Evolutionary conservation across 1,140 invertebrate genomes (phyloP), one percentile per base, ranked within the genome.

Genomic region (Trachymyrmex septentrionalis): DNA sequence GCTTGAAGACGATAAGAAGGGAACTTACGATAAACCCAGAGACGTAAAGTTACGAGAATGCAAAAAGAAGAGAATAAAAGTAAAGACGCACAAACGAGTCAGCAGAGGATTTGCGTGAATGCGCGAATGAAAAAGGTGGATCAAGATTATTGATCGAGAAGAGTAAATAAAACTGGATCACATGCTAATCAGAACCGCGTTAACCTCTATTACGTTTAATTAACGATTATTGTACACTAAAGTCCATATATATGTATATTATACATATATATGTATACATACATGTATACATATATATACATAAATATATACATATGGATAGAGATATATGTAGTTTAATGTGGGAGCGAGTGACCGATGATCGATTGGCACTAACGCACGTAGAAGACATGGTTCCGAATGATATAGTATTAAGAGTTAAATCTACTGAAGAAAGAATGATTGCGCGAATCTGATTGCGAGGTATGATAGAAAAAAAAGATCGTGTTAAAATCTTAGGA

Each of bases 151-250:
- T 59, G 80, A 86, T 48, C 80, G 86, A 85, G 67, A 75, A 59
- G 73, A 76, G 61, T 71, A 88, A 87, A 87, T 76, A 87, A 92
- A 93, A 94, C 92, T 95, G 92, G 93, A 95, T 94, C 94, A 93
- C 93, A 94, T 94, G 94, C 93, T 95, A 95, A 95, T 95, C 95
- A 94, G 95, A 95, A 95, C 94, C 95, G 93, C 94, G 94, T 95
- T 95, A 95, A 95, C 95, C 95, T 95, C 94, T 93, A 93, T 95
- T 95, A 95, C 93, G 92, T 95, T 95, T 95, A 95, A 95, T 93
- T 34, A 34, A 34, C 92, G 92, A 93, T 93, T 93, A 92, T 95
- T 94, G 95, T 94, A 84, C 93, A 94, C 92, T 94, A 93, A 94
- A 94, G 91, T 88, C 92, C 93, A 92, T 89, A 88, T 91, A 84